These are phyloP conservation scores for Lacanobia oleracea DNA, from an alignment of 2,888 invertebrate species.

Conservation along the genomic window DNA sequence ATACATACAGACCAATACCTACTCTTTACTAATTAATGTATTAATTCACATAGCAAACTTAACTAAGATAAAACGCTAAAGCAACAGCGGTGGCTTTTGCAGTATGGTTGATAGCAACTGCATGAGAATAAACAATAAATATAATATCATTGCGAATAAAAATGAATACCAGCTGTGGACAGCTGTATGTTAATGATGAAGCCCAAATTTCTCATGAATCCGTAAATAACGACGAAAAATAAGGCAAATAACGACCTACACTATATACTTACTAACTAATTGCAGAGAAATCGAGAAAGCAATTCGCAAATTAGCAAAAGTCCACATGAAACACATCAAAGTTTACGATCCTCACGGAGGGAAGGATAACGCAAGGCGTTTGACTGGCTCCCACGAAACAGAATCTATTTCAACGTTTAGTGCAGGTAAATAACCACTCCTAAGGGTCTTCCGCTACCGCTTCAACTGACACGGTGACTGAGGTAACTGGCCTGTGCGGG, in stretches of 20 bases:
- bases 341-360: conserved; percentile 99
- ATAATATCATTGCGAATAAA: no score
- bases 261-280: conserved; percentile 39
- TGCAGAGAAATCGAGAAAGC: conserved; percentile 97
- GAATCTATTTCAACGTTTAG: conserved; percentile 99
- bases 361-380: conserved; percentile 98
- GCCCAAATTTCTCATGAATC: no score
- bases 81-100: no score
- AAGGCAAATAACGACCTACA: background rate
- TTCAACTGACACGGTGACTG: background rate
- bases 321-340: conserved; percentile 97
- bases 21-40: no score
- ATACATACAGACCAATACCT: no score
- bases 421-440: conserved; percentile 90
- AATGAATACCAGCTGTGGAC: no score
- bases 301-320: conserved; percentile 97
- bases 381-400: conserved; percentile 98
- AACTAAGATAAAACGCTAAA: background rate
- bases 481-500: background rate
- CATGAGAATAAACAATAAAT: no score
- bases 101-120: no score
- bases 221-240: no score
- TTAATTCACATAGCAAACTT: background rate
- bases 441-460: background rate
- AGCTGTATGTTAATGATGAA: no score